Percentiles rank a stretch among this genome's conserved stretches.
These are phyloP conservation scores for Bellardia bayeri DNA, from an alignment of 2,888 invertebrate species.

Conservation along the genomic window DNA sequence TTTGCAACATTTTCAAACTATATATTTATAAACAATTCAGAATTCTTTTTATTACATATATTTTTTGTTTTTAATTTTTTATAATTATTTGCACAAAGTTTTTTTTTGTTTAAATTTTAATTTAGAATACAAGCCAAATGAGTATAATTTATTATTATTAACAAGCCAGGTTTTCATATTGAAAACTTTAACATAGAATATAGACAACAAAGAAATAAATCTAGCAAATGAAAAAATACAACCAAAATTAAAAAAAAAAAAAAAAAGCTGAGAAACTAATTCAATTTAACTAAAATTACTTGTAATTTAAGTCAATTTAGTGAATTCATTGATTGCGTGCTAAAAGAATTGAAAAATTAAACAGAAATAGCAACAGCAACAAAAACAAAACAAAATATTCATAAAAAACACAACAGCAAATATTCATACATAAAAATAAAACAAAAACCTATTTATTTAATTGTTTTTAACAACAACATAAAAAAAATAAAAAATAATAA, in stretches of 20 bases:
- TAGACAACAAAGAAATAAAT: conserved; percentile 10
- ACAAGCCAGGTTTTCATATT: conserved; percentile 68
- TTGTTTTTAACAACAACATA: conserved; percentile 50
- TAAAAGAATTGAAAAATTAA: conserved; percentile 47
- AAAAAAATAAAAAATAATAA: conserved; percentile 56
- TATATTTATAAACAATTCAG: background rate
- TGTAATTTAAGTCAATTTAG: conserved; percentile 78
- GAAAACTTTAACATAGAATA: conserved; percentile 63
- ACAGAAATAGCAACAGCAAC: conserved; percentile 23
- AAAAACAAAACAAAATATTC: conserved; percentile 34
- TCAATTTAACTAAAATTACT: conserved; percentile 60
- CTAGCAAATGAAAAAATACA: conserved; percentile 6
- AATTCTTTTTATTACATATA: background rate
- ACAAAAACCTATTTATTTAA: conserved; percentile 43
- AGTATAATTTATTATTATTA: conserved; percentile 45
- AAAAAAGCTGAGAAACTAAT: conserved; percentile 21
- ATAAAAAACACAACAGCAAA: conserved; percentile 22
- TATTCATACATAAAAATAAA: conserved; percentile 11
- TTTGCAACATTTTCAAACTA: conserved; percentile 27
- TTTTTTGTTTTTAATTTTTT: conserved; percentile 8
- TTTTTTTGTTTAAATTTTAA: background rate
- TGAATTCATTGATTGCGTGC: conserved; percentile 79
- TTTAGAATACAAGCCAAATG: conserved; percentile 50
- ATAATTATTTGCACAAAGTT: conserved; percentile 4
- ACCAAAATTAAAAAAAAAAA: conserved; percentile 12